These are phyloP conservation scores for Reticulitermes speratus DNA, from an alignment of 1,140 invertebrate species.

Conservation along the genomic window DNA sequence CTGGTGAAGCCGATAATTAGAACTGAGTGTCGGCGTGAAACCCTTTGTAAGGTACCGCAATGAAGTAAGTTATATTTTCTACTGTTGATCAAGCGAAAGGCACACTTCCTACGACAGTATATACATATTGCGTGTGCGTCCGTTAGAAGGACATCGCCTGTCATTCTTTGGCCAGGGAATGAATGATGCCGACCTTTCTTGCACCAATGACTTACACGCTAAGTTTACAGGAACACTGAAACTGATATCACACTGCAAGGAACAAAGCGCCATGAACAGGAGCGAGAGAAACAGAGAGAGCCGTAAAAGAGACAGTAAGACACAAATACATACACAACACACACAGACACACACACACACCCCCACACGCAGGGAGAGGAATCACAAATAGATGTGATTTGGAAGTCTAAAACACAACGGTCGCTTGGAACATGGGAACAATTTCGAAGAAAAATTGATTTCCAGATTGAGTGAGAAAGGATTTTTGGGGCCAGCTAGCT, in stretches of 20 bases:
- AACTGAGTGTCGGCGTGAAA: too few relatives aligned
- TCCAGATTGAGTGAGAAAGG: constrained; percentile 8
- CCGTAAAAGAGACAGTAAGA: not conserved
- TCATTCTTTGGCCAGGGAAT: not conserved
- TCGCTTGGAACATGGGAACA: not conserved
- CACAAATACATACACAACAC: not conserved
- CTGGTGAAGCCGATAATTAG: too few relatives aligned
- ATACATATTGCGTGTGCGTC: too few relatives aligned
- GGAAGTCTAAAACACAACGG: constrained; percentile 5
- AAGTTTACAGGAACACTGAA: not conserved
- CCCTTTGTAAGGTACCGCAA: too few relatives aligned
- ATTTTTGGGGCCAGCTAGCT: not conserved
- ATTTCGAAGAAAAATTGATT: constrained; percentile 17
- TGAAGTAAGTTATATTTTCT: too few relatives aligned
- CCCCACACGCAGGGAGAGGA: not conserved
- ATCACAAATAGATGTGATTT: constrained; percentile 2
- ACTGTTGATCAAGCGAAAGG: too few relatives aligned
- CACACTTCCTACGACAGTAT: too few relatives aligned
- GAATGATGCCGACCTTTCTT: not conserved
- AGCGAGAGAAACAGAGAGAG: not conserved
- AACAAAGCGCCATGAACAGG: not conserved
- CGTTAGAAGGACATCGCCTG: not conserved
- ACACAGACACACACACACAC: not conserved
- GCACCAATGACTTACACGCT: not conserved
- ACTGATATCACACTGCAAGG: not conserved